Evolutionary conservation across 2,888 invertebrate genomes (phyloP).

Genomic region (Pristionchus mayeri): DNA sequence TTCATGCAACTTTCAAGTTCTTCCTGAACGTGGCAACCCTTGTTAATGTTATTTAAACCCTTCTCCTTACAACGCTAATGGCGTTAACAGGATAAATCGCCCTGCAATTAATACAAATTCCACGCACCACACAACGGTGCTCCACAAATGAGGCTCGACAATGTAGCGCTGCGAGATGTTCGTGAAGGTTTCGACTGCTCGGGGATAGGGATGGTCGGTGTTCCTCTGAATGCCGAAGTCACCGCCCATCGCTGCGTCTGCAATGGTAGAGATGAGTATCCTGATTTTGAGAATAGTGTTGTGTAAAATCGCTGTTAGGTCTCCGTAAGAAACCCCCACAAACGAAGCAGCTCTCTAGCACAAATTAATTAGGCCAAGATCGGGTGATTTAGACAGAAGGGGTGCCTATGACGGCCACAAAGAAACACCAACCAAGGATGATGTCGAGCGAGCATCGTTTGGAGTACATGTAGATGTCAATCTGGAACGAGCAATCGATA

Average conservation of each 20-base stretch:
- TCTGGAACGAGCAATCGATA: slow-evolving; percentile 50
- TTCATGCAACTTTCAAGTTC: not conserved
- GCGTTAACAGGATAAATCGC: no score
- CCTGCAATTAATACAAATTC: no score
- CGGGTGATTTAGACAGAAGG: no score
- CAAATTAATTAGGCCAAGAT: no score
- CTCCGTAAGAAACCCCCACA: no score
- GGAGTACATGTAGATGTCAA: slow-evolving; percentile 75
- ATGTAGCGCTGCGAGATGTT: slow-evolving; percentile 48
- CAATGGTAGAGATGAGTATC: not conserved
- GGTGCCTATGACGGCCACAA: not conserved
- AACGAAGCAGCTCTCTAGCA: no score
- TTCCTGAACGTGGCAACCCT: not conserved
- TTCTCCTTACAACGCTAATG: no score
- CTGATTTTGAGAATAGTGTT: not conserved
- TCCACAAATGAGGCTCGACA: slow-evolving; percentile 41
- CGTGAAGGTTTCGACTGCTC: slow-evolving; percentile 54
- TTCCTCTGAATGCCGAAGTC: slow-evolving; percentile 52
- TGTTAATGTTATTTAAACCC: no score
- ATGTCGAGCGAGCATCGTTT: slow-evolving; percentile 79
- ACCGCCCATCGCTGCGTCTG: slow-evolving; percentile 56
- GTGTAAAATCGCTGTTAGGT: no score
- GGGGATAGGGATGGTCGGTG: slow-evolving; percentile 52
- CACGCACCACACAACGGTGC: not conserved
- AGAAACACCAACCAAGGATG: slow-evolving; percentile 7